Evolutionary conservation across 1,140 invertebrate genomes (phyloP).

Genomic region (Oreohelix idahoensis): DNA sequence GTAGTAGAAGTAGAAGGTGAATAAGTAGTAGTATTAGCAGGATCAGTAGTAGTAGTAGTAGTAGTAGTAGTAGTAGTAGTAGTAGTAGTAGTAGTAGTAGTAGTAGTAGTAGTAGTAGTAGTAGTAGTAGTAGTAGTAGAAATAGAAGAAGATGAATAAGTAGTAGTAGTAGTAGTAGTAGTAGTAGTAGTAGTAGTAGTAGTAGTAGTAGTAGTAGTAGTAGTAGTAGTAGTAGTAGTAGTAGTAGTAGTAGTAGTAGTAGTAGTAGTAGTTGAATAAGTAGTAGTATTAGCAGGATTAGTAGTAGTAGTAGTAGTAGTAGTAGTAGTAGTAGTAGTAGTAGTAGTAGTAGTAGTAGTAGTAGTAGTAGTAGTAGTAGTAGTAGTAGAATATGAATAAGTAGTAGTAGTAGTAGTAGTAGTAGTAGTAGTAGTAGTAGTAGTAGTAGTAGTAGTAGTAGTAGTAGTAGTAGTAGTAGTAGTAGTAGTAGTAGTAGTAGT

Average conservation of each 20-base stretch:
- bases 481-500: conserved; percentile 44
- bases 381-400: conserved; percentile 37
- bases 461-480: conserved; percentile 43
- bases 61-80: neutral
- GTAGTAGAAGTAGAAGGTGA: neutral
- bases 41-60: conserved; percentile 10
- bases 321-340: conserved; percentile 30
- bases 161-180: neutral
- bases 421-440: conserved; percentile 39
- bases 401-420: conserved; percentile 38
- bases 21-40: no score
- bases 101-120: conserved; percentile 4
- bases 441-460: conserved; percentile 34
- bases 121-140: neutral
- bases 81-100: conserved; percentile 19
- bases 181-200: neutral
- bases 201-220: neutral
- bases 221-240: neutral
- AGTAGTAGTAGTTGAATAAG: conserved; percentile 23
- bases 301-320: conserved; percentile 24
- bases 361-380: conserved; percentile 40
- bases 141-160: no score
- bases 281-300: no score
- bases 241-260: conserved; percentile 17
- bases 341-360: conserved; percentile 18